These are phyloP conservation scores for Synergus itoensis DNA, from an alignment of 2,888 invertebrate genomes.

Conservation along the genomic window DNA sequence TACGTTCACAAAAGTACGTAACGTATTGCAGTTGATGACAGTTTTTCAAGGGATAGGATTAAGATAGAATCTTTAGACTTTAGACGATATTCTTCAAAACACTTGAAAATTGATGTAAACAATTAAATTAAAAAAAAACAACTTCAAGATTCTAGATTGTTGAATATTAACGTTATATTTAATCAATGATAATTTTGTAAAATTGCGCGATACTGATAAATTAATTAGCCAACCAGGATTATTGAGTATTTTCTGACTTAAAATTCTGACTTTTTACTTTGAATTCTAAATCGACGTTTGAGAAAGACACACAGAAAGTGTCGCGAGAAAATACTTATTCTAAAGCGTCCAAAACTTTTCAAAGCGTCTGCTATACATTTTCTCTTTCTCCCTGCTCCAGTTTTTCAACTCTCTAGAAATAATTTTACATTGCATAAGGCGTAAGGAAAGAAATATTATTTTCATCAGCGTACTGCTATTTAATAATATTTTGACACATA, in stretches of 20 bases:
- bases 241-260: background rate
- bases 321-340: background rate
- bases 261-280: background rate
- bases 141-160: background rate
- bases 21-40: background rate
- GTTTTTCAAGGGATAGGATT: background rate
- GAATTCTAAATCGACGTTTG: background rate
- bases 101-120: background rate
- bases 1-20: background rate
- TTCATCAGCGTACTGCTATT: background rate
- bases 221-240: too few relatives aligned
- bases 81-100: background rate
- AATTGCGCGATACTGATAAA: too few relatives aligned
- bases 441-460: background rate
- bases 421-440: background rate
- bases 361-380: background rate
- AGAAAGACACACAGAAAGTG: background rate
- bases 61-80: background rate
- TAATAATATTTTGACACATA: background rate
- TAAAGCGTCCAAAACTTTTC: background rate
- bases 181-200: background rate
- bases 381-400: background rate
- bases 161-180: background rate
- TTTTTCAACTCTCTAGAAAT: background rate
- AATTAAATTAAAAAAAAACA: background rate